Conservation (phyloP, 2,888 invertebrate genomes). For the Papilio protenor region DNA sequence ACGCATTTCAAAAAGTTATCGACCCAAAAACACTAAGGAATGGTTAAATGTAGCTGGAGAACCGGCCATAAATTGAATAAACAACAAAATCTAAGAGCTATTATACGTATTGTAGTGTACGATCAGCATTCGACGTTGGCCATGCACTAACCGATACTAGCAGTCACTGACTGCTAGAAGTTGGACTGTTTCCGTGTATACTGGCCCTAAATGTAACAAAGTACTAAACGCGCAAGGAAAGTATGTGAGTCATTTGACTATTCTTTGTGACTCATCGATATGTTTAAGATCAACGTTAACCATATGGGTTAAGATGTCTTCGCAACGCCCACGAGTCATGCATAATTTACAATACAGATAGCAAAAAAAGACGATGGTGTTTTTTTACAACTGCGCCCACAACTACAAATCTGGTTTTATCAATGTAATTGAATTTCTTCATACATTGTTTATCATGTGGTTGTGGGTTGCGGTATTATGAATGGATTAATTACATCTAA, state of each 20-base stretch:
- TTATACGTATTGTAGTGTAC: too few relatives aligned
- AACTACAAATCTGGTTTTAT: constrained; percentile 32
- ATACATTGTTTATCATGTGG: constrained; percentile 20
- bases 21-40: too few relatives aligned
- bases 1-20: too few relatives aligned
- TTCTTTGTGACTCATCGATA: constrained; percentile 36
- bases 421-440: constrained; percentile 13
- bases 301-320: constrained; percentile 36
- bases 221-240: neutral
- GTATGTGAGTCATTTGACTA: constrained; percentile 33
- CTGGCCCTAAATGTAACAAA: neutral
- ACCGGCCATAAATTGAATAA: too few relatives aligned
- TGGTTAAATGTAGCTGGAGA: too few relatives aligned
- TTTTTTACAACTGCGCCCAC: constrained; percentile 13
- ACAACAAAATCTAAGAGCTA: too few relatives aligned
- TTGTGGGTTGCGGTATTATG: constrained; percentile 13
- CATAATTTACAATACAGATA: constrained; percentile 29
- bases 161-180: too few relatives aligned
- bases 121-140: too few relatives aligned
- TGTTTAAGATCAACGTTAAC: constrained; percentile 23
- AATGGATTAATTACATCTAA: constrained; percentile 10
- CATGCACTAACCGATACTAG: too few relatives aligned
- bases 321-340: constrained; percentile 38
- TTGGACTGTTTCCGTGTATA: neutral
- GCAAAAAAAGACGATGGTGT: constrained; percentile 8